Conservation (phyloP, 2,797 vertebrate species). For the Typhlichthys eigenmanni region DNA sequence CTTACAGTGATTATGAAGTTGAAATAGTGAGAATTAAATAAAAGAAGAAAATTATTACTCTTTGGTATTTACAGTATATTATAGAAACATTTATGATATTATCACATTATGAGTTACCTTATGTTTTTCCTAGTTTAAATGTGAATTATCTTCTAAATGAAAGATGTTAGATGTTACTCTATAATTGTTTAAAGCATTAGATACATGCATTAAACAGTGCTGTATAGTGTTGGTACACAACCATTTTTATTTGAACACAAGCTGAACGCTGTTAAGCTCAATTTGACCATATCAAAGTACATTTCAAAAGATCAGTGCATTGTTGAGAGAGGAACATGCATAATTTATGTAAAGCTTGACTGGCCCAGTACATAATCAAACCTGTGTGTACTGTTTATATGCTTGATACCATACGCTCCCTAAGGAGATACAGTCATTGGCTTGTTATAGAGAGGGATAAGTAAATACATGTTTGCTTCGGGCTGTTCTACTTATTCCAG, state of each 20-base stretch:
- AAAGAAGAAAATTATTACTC: too few relatives aligned
- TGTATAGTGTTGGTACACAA: constrained; percentile 24
- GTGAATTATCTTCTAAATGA: constrained; percentile 30
- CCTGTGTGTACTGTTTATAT: constrained; percentile 23
- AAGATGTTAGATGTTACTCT: constrained; percentile 25
- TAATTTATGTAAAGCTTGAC: constrained; percentile 38
- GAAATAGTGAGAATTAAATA: too few relatives aligned
- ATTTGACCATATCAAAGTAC: constrained; percentile 14
- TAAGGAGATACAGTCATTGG: constrained; percentile 30
- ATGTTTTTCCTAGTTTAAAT: too few relatives aligned
- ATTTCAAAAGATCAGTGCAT: constrained; percentile 10
- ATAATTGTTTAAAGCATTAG: constrained; percentile 47
- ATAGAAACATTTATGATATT: too few relatives aligned
- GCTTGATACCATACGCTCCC: constrained; percentile 37
- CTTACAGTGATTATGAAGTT: constrained; percentile 31
- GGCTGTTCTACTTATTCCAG: constrained; percentile 53
- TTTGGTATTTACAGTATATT: constrained; percentile 2
- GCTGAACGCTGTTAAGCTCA: constrained; percentile 31
- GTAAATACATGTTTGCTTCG: constrained; percentile 50
- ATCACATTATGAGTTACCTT: too few relatives aligned
- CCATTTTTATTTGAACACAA: constrained; percentile 27
- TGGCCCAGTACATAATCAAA: constrained; percentile 20
- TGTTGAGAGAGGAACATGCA: constrained; percentile 6
- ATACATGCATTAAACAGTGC: constrained; percentile 19
- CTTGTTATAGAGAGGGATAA: constrained; percentile 46